Evolutionary conservation across 2,113 vertebrate species (phyloP).

Genomic region (Tachysurus vachellii): DNA sequence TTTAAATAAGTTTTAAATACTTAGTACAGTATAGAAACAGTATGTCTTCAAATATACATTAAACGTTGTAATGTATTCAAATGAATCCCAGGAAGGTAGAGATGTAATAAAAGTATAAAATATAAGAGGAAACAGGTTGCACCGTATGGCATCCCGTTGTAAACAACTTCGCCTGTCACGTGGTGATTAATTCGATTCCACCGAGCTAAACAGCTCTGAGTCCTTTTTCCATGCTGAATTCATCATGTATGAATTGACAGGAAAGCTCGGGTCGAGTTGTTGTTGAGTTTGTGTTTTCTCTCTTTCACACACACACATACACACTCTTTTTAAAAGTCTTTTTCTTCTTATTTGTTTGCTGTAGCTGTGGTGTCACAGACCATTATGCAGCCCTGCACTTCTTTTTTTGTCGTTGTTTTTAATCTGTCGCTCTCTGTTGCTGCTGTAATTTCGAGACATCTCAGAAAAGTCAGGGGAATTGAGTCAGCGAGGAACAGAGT

Average conservation of each 20-base stretch:
- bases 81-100: neutral
- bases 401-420: neutral
- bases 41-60: neutral
- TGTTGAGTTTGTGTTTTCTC: slow-evolving; percentile 24
- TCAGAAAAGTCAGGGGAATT: slow-evolving; percentile 7
- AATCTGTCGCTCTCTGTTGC: slow-evolving; percentile 1
- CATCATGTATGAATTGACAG: slow-evolving; percentile 50
- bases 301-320: neutral
- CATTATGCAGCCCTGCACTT: slow-evolving; percentile 11
- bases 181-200: slow-evolving; percentile 54
- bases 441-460: slow-evolving; percentile 20
- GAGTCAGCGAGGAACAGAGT: slow-evolving; percentile 33
- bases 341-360: slow-evolving; percentile 13
- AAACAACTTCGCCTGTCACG: slow-evolving; percentile 18
- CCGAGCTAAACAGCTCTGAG: slow-evolving; percentile 37
- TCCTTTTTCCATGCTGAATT: slow-evolving; percentile 52
- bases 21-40: neutral
- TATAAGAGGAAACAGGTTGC: slow-evolving; percentile 15
- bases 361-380: slow-evolving; percentile 19
- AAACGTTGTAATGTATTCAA: neutral
- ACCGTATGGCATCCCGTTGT: slow-evolving; percentile 11
- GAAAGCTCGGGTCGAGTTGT: slow-evolving; percentile 33
- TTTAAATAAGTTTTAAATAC: neutral
- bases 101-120: neutral
- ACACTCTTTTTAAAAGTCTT: neutral